These are phyloP conservation scores for Spodoptera frugiperda DNA, from an alignment of 1,140 invertebrate genomes.

Conservation along the genomic window DNA sequence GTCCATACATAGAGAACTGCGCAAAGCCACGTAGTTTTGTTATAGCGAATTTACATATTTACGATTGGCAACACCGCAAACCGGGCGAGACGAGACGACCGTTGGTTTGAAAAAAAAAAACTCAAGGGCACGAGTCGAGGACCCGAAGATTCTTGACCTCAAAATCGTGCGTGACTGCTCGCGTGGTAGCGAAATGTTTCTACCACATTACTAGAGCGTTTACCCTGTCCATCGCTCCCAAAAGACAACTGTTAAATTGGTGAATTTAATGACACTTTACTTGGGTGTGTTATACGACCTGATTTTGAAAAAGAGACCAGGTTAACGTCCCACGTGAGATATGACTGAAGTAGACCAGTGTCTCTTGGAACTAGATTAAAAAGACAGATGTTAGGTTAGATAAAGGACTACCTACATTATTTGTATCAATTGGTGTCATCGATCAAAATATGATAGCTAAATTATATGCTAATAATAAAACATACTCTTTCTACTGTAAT, in stretches of 20 bases:
- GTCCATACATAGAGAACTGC: conserved; percentile 13
- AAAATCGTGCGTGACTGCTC: conserved; percentile 50
- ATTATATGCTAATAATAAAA: too few relatives aligned
- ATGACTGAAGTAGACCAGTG: too few relatives aligned
- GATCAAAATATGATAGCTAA: too few relatives aligned
- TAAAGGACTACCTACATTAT: too few relatives aligned
- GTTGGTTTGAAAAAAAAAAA: conserved; percentile 71
- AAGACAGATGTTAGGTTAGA: too few relatives aligned
- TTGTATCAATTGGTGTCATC: too few relatives aligned
- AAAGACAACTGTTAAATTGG: conserved; percentile 33
- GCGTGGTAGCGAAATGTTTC: conserved; percentile 51
- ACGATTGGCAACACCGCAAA: conserved; percentile 38
- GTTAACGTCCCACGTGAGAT: conserved; percentile 1
- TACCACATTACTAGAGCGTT: conserved; percentile 52
- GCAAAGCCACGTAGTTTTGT: conserved; percentile 23
- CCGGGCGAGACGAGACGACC: conserved; percentile 56
- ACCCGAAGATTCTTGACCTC: conserved; percentile 78
- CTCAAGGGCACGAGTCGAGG: conserved; percentile 76
- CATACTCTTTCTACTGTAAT: too few relatives aligned
- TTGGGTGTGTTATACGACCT: conserved; percentile 5
- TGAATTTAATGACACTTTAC: not conserved
- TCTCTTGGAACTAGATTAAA: too few relatives aligned
- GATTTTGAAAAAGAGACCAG: conserved; percentile 8
- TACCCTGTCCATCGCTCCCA: conserved; percentile 39
- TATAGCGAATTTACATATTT: conserved; percentile 41